Base-by-base conservation (phyloP, 2,888 invertebrate genomes). In the Eupelmus urozonus region DNA sequence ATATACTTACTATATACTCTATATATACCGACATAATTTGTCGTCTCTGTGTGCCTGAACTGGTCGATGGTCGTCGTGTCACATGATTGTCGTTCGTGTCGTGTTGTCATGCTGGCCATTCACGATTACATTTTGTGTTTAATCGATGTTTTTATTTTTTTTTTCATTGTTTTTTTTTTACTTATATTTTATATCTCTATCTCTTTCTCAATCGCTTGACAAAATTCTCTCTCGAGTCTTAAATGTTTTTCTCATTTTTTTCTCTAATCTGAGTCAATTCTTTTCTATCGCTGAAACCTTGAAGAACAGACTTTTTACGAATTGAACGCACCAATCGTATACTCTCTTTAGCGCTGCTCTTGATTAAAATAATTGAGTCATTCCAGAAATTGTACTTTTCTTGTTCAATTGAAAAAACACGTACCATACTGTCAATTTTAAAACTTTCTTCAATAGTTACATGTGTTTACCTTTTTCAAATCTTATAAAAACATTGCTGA, bases 21-120 rank as follows among this genome's bases (percentile, higher is more conserved):
- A 80, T 81, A 85, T 86, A 84, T 86, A 84, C 83, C 83, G 82
- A 87, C 85, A 84, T 87, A 82, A 85, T 85, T 86, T 89, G 87
- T 76, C 77, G 74, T 89, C 85, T 89, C 86, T 89, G 88, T 89
- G 88, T 89, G 89, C 89, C 89, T 89, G 89, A 89, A 89, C 88
- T 89, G 88, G 86, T 89, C 88, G 87, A 88, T 89, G 89, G 89
- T 89, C 89, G 89, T 89, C 89, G 88, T 89, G 88, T 89, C 89
- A 89, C 89, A 89, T 89, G 89, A 88, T 89, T 89, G 89, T 89
- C 88, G 89, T 89, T 88, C 89, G 89, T 89, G 87, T 89, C 89
- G 89, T 89, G 89, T 89, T 89, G 89, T 89, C 89, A 89, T 89
- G 89, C 88, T 89, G 89, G 89, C 89, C 88, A 89, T 89, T 88